Conservation (phyloP, 2,888 invertebrate genomes). For the Monoplex corrugatus region DNA sequence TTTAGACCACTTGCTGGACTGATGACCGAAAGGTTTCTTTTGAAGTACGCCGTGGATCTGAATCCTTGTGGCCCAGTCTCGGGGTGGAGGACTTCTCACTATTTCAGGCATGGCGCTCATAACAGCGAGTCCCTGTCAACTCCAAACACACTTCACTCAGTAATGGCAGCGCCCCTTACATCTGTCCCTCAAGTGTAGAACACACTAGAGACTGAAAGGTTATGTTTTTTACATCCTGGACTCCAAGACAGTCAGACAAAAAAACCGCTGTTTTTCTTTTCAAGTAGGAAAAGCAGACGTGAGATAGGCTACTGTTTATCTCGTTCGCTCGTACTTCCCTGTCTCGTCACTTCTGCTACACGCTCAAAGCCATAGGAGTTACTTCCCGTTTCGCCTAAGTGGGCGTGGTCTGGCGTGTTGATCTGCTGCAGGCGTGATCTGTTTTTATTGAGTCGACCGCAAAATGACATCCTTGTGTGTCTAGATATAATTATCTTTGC, state of each 20-base stretch:
- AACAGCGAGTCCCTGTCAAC: constrained; percentile 6
- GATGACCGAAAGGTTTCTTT: constrained; percentile 67
- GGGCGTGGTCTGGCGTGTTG: constrained; percentile 6
- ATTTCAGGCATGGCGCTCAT: constrained; percentile 72
- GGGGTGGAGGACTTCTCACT: constrained; percentile 53
- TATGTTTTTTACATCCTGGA: neutral
- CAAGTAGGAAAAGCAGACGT: neutral
- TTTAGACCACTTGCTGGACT: constrained; percentile 75
- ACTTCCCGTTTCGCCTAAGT: constrained; percentile 25
- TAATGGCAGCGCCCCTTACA: neutral
- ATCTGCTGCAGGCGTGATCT: too few species aligned
- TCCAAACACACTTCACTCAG: neutral
- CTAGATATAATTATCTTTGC: too few species aligned
- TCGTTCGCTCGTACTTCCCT: constrained; percentile 26
- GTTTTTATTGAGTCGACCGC: too few species aligned
- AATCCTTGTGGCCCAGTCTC: constrained; percentile 69
- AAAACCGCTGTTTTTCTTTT: too few species aligned
- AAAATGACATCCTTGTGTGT: too few species aligned
- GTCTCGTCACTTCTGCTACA: constrained; percentile 29
- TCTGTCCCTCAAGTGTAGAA: neutral
- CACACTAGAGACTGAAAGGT: neutral
- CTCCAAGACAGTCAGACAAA: neutral
- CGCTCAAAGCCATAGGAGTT: constrained; percentile 11
- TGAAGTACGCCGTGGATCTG: constrained; percentile 68
- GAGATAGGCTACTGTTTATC: neutral